Evolutionary conservation across 2,797 vertebrate species (phyloP).

Genomic region (Aythya fuligula): DNA sequence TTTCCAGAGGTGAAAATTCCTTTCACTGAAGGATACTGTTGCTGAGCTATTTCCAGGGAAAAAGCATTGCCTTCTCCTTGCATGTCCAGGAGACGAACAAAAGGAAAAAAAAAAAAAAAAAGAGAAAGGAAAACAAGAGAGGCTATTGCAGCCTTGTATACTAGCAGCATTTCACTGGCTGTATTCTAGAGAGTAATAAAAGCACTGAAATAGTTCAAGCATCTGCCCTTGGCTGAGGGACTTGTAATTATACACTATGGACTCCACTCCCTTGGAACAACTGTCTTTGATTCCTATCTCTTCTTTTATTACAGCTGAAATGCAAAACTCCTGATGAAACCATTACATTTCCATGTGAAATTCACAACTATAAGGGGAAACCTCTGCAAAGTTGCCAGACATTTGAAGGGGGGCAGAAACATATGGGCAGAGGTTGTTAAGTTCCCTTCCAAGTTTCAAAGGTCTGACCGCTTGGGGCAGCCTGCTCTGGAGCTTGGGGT

Average conservation of each 20-base stretch:
- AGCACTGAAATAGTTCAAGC: conserved; percentile 54
- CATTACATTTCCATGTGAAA: conserved; percentile 68
- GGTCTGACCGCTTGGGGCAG: conserved; percentile 31
- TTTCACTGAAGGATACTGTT: background rate
- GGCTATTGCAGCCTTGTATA: background rate
- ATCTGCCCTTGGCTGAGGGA: conserved; percentile 29
- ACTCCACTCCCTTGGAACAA: conserved; percentile 40
- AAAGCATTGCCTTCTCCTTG: background rate
- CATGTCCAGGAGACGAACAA: background rate
- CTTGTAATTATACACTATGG: conserved; percentile 18
- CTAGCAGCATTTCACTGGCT: conserved; percentile 16
- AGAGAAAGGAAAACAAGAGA: conserved; percentile 9
- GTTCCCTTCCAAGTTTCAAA: conserved; percentile 56
- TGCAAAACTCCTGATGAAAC: conserved; percentile 68
- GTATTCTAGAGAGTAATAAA: conserved; percentile 56
- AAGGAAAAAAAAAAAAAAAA: background rate
- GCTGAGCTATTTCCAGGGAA: conserved; percentile 2
- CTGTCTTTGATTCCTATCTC: conserved; percentile 43
- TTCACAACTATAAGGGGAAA: conserved; percentile 67
- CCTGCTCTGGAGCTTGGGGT: background rate
- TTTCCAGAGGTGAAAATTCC: conserved; percentile 35
- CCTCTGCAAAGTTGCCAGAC: conserved; percentile 48
- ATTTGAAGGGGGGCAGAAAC: conserved; percentile 40
- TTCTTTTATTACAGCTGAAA: conserved; percentile 57
- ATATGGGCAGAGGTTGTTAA: conserved; percentile 48